Conservation (phyloP, 1,140 invertebrate genomes). For the Goniozus legneri region DNA sequence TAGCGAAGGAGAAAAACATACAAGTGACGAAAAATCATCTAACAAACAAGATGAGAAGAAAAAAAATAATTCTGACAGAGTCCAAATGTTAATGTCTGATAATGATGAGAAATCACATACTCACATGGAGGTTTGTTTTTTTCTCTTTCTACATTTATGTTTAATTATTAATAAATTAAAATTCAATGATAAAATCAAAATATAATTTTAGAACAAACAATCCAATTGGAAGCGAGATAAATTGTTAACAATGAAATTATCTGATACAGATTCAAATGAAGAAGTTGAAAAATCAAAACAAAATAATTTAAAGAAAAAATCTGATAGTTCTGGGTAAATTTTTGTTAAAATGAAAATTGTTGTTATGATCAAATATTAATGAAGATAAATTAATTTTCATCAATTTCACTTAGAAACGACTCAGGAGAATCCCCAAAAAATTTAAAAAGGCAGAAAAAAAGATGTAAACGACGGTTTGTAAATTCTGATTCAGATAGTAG, state of each 20-base stretch:
- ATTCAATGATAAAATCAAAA: not conserved
- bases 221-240: constrained; percentile 38
- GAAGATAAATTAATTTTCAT: no score
- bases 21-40: constrained; percentile 5
- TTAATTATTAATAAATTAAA: constrained; percentile 1
- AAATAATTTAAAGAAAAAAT: constrained; percentile 23
- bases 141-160: not conserved
- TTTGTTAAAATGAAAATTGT: constrained; percentile 7
- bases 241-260: constrained; percentile 36
- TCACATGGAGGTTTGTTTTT: constrained; percentile 7
- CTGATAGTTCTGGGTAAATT: constrained; percentile 14
- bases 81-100: constrained; percentile 1
- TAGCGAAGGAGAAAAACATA: constrained; percentile 1
- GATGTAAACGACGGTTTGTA: constrained; percentile 26
- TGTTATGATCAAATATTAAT: constrained; percentile 13
- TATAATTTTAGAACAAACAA: constrained; percentile 16
- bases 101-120: constrained; percentile 1
- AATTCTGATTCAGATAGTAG: constrained; percentile 47
- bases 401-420: no score
- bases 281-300: constrained; percentile 29
- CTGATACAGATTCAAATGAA: constrained; percentile 40
- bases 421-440: no score
- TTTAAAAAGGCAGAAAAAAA: constrained; percentile 23
- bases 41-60: constrained; percentile 6
- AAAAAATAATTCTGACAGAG: constrained; percentile 16